Evolutionary conservation across 2,888 invertebrate species (phyloP).

Genomic region (Pecten maximus): DNA sequence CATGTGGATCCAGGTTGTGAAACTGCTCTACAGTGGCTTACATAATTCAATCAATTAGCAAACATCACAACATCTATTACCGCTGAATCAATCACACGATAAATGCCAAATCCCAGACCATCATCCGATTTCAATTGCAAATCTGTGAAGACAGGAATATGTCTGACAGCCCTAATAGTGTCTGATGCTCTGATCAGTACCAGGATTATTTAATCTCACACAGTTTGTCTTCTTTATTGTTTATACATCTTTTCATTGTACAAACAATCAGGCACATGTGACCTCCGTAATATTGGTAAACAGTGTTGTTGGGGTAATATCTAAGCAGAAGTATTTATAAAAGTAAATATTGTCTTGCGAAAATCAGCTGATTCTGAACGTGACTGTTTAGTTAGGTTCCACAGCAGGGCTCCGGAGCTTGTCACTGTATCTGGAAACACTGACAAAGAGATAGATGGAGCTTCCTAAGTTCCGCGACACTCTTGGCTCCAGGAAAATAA

Average conservation of each 20-base stretch:
- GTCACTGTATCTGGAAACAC: neutral
- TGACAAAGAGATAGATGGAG: neutral
- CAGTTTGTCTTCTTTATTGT: neutral
- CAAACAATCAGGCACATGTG: neutral
- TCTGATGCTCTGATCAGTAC: neutral
- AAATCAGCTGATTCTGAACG: neutral
- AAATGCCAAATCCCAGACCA: constrained; percentile 11
- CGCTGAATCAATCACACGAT: neutral
- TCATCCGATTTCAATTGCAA: neutral
- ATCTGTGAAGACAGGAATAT: neutral
- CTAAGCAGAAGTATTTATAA: neutral
- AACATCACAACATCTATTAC: neutral
- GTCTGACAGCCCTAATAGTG: neutral
- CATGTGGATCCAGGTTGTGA: neutral
- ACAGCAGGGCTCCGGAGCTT: neutral
- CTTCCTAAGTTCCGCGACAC: neutral
- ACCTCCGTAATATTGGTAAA: neutral
- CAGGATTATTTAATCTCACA: neutral
- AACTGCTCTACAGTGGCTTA: neutral
- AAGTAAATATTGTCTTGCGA: neutral
- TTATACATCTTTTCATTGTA: neutral
- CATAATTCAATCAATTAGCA: constrained; percentile 4
- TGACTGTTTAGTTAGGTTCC: neutral
- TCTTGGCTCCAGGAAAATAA: neutral
- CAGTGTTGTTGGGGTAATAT: neutral